Base-by-base conservation (phyloP, 2,797 vertebrate genomes). In the Orientallactaga sibirica region DNA sequence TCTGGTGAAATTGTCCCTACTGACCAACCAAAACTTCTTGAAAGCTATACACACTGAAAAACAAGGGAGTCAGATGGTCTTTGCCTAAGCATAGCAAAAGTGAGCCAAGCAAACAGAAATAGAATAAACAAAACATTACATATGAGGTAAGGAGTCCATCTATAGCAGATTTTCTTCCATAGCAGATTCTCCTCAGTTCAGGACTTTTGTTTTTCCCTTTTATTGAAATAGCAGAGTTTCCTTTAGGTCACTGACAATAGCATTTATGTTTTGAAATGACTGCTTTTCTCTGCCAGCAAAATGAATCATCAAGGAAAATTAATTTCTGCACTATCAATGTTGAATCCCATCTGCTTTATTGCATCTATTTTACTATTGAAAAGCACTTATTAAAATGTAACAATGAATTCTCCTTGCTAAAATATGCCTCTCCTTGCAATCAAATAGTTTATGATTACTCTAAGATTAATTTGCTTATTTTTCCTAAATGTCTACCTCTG, bases 271-370 rank as follows among this genome's bases (percentile, higher is more conserved):
- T 93, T 91, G 85, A 88, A 79, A 79, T 76, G 66, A 85, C 33
- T 78, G 11, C 0, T 7, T 90, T 61, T 55, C n/a, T 14, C 71
- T 88, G 83, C 10, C 48, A 88, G 68, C 20, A 82, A 86, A 95
- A 92, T 90, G 77, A 95, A 85, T 94, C 87, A 94, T 86, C 37
- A 83, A 92, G 88, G 78, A 95, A 93, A 93, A 90, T 78, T 76
- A 88, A 91, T 76, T 86, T 27, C 71, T 76, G 18, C 15, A 73
- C 24, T 24, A 88, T 61, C 83, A 52, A 1, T 91, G 41, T 29
- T 24, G 86, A 88, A 92, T 37, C 14, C 16, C 52, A 87, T 78
- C n/a, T 92, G 73, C 74, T 87, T 92, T 22, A 84, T 81, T 91
- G 48, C 6, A 71, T 33, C 88, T 81, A 77, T 74, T 90, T 95